A percentile compares a stretch with the other conserved stretches of the same genome.
Evolutionary conservation across 2,113 vertebrate genomes (phyloP).

Genomic region (Trichechus manatus): DNA sequence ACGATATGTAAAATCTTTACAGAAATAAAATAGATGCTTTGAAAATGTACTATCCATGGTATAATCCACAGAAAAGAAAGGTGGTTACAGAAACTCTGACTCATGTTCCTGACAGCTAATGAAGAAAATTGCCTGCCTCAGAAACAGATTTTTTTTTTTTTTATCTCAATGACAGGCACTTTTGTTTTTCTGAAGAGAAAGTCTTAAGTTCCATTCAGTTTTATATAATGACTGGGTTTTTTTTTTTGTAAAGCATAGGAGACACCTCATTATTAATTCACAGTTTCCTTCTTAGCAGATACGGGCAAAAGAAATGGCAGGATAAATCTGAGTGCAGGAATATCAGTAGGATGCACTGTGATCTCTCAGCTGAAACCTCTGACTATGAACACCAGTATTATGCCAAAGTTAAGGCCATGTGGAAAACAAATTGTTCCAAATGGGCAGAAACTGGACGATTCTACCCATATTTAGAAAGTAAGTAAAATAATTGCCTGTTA

Average conservation of each 20-base stretch:
- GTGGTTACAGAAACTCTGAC: constrained; percentile 78
- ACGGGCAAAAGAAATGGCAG: constrained; percentile 92
- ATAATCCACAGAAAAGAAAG: constrained; percentile 72
- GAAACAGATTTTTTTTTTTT: constrained; percentile 64
- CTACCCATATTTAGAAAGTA: constrained; percentile 93
- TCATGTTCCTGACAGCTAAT: constrained; percentile 77
- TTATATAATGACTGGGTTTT: constrained; percentile 55
- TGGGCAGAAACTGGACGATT: constrained; percentile 91
- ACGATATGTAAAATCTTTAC: constrained; percentile 16
- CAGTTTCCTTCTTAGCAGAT: constrained; percentile 87
- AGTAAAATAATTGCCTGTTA: constrained; percentile 80
- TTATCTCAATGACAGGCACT: constrained; percentile 65
- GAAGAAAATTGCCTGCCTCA: constrained; percentile 72
- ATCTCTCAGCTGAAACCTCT: constrained; percentile 92
- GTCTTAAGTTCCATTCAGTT: constrained; percentile 64
- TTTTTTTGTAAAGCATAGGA: constrained; percentile 36
- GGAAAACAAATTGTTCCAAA: constrained; percentile 84
- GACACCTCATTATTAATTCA: constrained; percentile 54
- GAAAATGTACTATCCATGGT: constrained; percentile 47
- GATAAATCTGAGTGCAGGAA: constrained; percentile 88
- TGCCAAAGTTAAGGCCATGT: constrained; percentile 90
- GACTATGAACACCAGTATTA: constrained; percentile 90
- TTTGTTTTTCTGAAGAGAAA: constrained; percentile 71
- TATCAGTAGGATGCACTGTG: constrained; percentile 90
- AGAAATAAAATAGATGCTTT: constrained; percentile 47